phyloP scores from a whole-genome alignment of 2,888 invertebrate genomes.

The Vanessa cardui region DNA sequence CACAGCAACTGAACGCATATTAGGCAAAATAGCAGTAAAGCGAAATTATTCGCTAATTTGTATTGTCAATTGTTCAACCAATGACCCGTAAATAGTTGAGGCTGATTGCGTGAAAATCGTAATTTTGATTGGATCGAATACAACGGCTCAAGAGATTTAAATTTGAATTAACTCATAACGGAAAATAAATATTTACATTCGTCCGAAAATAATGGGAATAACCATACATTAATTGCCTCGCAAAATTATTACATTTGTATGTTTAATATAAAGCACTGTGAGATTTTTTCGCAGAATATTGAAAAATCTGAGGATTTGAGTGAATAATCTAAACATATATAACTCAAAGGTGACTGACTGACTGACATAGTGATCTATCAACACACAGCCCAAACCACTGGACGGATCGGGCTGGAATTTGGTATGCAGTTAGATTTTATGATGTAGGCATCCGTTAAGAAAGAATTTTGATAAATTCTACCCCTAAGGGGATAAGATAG shows the following conservation, averaged over 20 bases:
- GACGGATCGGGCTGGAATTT: too few species aligned
- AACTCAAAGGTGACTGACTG: too few species aligned
- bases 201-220: neutral
- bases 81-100: slow-evolving; percentile 9
- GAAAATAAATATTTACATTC: neutral
- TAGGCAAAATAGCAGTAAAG: slow-evolving; percentile 12
- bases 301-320: too few species aligned
- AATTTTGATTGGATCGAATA: slow-evolving; percentile 6
- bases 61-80: slow-evolving; percentile 10
- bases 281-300: too few species aligned
- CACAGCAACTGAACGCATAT: slow-evolving; percentile 12
- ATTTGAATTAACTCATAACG: slow-evolving; percentile 5
- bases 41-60: slow-evolving; percentile 9
- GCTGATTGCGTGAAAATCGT: slow-evolving; percentile 12
- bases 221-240: neutral
- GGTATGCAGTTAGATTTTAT: too few species aligned
- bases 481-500: too few species aligned
- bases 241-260: neutral
- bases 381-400: too few species aligned
- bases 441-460: too few species aligned
- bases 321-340: too few species aligned
- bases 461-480: too few species aligned
- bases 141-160: slow-evolving; percentile 10
- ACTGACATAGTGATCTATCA: too few species aligned
- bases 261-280: neutral